These are phyloP conservation scores for Verasper variegatus DNA, from an alignment of 2,113 vertebrate species.

Conservation along the genomic window DNA sequence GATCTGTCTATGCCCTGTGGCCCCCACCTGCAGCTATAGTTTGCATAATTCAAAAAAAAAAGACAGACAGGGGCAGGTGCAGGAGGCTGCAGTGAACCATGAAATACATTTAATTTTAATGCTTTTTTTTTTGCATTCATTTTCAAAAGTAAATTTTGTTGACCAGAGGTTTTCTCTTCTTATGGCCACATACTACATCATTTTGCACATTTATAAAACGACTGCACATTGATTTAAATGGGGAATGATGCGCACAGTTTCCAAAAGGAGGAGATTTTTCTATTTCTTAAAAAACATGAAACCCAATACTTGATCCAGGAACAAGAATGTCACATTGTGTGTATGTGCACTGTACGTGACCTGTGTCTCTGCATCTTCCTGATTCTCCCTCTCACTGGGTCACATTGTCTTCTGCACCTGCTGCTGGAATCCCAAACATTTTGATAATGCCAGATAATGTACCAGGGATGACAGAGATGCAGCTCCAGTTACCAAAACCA, in stretches of 20 bases:
- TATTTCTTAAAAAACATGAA: no score
- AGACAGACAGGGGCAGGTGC: not conserved
- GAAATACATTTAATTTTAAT: no score
- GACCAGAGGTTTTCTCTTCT: no score
- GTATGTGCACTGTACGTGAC: not conserved
- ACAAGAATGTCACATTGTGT: no score
- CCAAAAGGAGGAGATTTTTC: no score
- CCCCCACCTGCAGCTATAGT: not conserved
- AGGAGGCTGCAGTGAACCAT: not conserved
- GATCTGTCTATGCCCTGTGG: not conserved
- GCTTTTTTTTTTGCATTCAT: no score
- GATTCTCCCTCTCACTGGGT: constrained; percentile 37
- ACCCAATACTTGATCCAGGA: not conserved
- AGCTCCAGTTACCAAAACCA: not conserved
- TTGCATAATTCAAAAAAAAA: not conserved
- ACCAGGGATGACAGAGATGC: constrained; percentile 4
- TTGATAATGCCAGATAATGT: constrained; percentile 29
- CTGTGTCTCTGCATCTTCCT: not conserved
- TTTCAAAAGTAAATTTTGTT: no score
- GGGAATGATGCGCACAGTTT: no score
- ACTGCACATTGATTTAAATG: no score
- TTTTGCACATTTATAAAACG: no score
- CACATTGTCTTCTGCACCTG: constrained; percentile 60
- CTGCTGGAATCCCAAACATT: constrained; percentile 58
- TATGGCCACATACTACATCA: no score